Base-by-base conservation (phyloP, 2,888 invertebrate genomes). In the Mimas tiliae region DNA sequence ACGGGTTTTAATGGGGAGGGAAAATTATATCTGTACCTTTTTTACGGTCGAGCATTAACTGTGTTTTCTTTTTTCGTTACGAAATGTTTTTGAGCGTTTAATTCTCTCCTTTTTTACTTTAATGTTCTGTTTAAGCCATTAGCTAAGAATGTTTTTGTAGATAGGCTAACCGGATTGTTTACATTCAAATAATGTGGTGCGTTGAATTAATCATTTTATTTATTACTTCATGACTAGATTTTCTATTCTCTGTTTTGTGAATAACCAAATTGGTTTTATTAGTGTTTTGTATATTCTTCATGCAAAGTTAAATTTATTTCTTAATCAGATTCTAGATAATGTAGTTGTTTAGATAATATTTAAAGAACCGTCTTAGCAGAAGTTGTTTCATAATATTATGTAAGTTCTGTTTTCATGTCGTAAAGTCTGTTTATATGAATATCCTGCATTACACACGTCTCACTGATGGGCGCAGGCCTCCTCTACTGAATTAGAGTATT, bases 1-100 rank as follows among this genome's bases (percentile, higher is more conserved):
- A 70, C 76, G 76, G 76, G 76, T 84, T 84, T 88, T 89, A 90
- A 88, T 87, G 88, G 84, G 73, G 73, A 75, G 78, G 74, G 78
- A 79, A 82, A 83, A 81, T 80, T 84, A 79, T 74, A 74, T 74
- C 78, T 74, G 73, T 72, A 71, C 67, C 68, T 65, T 65, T 84
- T 83, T 76, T 76, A 80, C 75, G 80, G 78, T 72, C 73, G 77
- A 74, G 74, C 80, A 83, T 88, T 86, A 84, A 83, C 81, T 79
- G 79, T 83, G 78, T 84, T 84, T 83, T 80, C 81, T 81, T 84
- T 82, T 81, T 79, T 74, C 68, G 65, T 75, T 74, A 76, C 79
- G 73, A 79, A 78, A 81, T 77, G 75, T 81, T 83, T 82, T 78
- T 72, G 75, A 74, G 74, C 76, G 76, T 82, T 77, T 76, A 76